A percentile compares a stretch with the other conserved stretches of the same genome.
Evolutionary conservation across 2,113 vertebrate genomes (phyloP).

Genomic region (Phalacrocorax pelagicus): DNA sequence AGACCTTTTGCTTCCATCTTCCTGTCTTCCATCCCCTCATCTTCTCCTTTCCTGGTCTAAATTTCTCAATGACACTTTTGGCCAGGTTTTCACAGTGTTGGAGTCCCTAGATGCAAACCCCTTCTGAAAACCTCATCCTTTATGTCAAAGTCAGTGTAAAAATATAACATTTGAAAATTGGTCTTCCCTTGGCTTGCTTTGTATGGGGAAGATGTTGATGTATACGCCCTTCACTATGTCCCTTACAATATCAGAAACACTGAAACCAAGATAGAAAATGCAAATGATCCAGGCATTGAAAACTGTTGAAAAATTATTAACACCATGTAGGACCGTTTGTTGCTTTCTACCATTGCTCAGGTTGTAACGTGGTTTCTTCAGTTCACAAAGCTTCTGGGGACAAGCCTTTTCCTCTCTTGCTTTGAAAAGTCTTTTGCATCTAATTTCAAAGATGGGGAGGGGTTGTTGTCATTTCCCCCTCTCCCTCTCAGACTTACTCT

Average conservation of each 20-base stretch:
- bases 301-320: neutral
- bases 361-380: neutral
- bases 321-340: neutral
- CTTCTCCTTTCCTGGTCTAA: neutral
- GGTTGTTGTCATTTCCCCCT: neutral
- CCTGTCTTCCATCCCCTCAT: neutral
- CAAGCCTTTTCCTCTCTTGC: neutral
- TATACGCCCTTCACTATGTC: neutral
- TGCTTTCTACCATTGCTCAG: neutral
- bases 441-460: neutral
- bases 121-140: neutral
- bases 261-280: neutral
- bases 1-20: neutral
- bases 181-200: neutral
- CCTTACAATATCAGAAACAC: neutral
- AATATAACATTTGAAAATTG: neutral
- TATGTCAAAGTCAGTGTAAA: neutral
- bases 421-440: neutral
- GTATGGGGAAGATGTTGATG: neutral
- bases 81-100: neutral
- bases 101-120: neutral
- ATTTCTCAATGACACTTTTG: neutral
- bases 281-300: neutral
- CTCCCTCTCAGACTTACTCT: neutral
- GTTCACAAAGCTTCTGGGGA: neutral